A percentile compares a stretch with the other conserved stretches of the same genome.
Evolutionary conservation across 2,888 invertebrate species (phyloP).

Genomic region (Orthosia incerta): DNA sequence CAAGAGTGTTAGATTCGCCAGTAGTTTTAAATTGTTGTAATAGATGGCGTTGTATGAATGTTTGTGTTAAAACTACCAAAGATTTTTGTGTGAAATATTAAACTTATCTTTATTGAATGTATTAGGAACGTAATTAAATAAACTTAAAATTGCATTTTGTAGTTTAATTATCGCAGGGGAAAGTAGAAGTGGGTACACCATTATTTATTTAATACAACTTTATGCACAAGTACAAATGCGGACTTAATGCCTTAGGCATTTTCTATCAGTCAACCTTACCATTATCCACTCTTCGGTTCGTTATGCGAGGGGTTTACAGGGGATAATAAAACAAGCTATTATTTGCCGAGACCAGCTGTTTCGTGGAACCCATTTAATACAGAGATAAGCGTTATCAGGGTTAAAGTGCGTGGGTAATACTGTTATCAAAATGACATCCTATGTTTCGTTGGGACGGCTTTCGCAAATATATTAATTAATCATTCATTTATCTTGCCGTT

Average conservation of each 20-base stretch:
- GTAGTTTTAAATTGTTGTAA: slow-evolving; percentile 47
- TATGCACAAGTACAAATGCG: too few relatives aligned
- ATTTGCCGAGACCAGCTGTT: slow-evolving; percentile 12
- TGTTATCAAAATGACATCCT: slow-evolving; percentile 51
- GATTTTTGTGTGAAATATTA: slow-evolving; percentile 66
- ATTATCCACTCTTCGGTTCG: too few relatives aligned
- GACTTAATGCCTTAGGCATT: too few relatives aligned
- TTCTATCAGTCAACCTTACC: too few relatives aligned
- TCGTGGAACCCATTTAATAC: slow-evolving; percentile 35
- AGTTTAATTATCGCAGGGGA: not conserved
- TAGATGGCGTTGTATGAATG: slow-evolving; percentile 77
- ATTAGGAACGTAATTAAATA: slow-evolving; percentile 49
- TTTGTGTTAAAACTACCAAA: slow-evolving; percentile 62
- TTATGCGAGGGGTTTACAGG: too few relatives aligned
- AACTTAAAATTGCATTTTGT: slow-evolving; percentile 16
- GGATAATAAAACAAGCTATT: not conserved
- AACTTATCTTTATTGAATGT: slow-evolving; percentile 54
- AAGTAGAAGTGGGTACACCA: too few relatives aligned
- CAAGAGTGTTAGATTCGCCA: slow-evolving; percentile 20
- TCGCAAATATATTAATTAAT: slow-evolving; percentile 23
- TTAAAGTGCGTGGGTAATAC: slow-evolving; percentile 64
- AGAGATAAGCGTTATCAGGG: slow-evolving; percentile 59
- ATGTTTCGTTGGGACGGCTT: slow-evolving; percentile 28
- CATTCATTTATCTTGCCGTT: slow-evolving; percentile 13
- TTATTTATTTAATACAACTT: too few relatives aligned